Percentiles rank a stretch among this genome's conserved stretches.
Conservation (phyloP, 1,140 invertebrate genomes). For the fruit fly (Drosophila melanogaster) region DNA sequence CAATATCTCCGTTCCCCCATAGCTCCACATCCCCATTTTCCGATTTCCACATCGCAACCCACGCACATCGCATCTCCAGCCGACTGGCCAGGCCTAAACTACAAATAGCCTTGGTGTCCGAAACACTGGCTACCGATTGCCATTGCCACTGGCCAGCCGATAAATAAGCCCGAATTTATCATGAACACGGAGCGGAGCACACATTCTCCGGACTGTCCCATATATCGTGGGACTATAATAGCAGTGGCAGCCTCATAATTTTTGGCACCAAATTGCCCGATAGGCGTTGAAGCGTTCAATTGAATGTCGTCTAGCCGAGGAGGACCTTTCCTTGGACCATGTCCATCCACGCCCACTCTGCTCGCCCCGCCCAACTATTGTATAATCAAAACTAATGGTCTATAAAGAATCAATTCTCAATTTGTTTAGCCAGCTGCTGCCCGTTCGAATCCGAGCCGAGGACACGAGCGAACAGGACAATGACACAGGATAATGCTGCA, state of each 20-base stretch:
- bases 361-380: slow-evolving; percentile 55
- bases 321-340: slow-evolving; percentile 39
- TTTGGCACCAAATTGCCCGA: slow-evolving; percentile 80
- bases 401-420: slow-evolving; percentile 84
- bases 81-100: slow-evolving; percentile 34
- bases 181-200: slow-evolving; percentile 61
- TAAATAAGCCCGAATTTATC: slow-evolving; percentile 81
- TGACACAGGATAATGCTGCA: slow-evolving; percentile 37
- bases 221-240: slow-evolving; percentile 77
- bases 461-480: slow-evolving; percentile 44
- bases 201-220: slow-evolving; percentile 40
- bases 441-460: slow-evolving; percentile 18
- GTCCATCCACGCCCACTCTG: slow-evolving; percentile 6
- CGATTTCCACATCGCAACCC: background rate
- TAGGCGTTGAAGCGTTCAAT: slow-evolving; percentile 83
- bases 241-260: slow-evolving; percentile 74
- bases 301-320: slow-evolving; percentile 67
- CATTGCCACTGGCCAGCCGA: slow-evolving; percentile 58
- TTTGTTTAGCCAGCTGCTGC: slow-evolving; percentile 82
- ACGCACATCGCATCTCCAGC: background rate
- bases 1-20: background rate
- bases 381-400: slow-evolving; percentile 84
- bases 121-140: slow-evolving; percentile 56
- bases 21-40: background rate
- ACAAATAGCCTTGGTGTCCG: slow-evolving; percentile 66